Base-by-base conservation (phyloP, 2,888 invertebrate genomes). In the Aspidiotus rigidus region DNA sequence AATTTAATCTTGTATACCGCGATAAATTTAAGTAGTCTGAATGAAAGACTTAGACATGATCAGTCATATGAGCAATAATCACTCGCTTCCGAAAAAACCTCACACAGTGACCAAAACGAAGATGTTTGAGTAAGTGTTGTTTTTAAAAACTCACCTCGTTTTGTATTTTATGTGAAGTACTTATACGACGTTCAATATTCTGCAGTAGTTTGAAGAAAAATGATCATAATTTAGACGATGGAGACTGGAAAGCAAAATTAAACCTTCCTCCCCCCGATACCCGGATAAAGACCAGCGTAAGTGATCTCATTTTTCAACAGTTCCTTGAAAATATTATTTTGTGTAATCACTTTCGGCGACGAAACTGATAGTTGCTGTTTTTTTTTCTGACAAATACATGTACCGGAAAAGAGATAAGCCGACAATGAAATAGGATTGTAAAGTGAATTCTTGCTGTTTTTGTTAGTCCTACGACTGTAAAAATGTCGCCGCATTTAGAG, bases 191-290 rank as follows among this genome's bases (percentile, higher is more conserved):
- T 28, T 28, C 28, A 28, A 28, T 28, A 28, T 28, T 28, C 28
- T 28, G 2, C 57, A 57, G 15, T 3, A 67, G 59, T 13, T 28
- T 28, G 17, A 67, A 67, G 53, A 67, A 67, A 42, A 67, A 59
- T 40, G 67, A 67, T 13, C 44, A 59, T 13, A 59, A 67, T 60
- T 44, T 85, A 78, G 86, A 86, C 78, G 87, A 86, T 83, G 83
- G 85, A 78, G 87, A 87, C 79, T 98, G 97, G 97, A 98, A 98
- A 84, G 85, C 91, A 75, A 90, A 93, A 83, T 84, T 98, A 77
- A 94, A 93, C 83, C 85, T 97, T 81, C 98, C 98, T 78, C 91
- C 93, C 78, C 93, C 93, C 83, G 98, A 99, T 82, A 87, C 85
- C 80, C 87, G 99, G 81, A 88, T 94, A 79, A 94, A 89, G 84